Percentiles rank a stretch among this genome's conserved stretches.
phyloP scores from a whole-genome alignment of 30 jellyfish, hydroid and myxozoan species.

The Hydra vulgaris region DNA sequence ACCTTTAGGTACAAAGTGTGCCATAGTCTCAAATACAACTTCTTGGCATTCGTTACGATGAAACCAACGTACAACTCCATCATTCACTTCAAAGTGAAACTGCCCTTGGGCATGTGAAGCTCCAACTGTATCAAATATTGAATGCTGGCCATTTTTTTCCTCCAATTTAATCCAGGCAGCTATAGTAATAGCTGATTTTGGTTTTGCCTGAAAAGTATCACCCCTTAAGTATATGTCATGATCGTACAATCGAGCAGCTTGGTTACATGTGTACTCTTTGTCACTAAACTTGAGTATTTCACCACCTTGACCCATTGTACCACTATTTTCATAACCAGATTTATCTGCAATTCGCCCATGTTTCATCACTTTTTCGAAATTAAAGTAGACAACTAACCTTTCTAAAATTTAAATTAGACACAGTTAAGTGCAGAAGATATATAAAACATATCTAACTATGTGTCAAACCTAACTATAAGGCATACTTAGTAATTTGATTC shows the following conservation, averaged over 20 bases:
- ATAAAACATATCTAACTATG: not conserved
- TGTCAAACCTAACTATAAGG: too few species aligned
- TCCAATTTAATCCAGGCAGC: constrained; percentile 88
- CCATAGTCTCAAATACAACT: constrained; percentile 84
- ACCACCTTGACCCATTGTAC: constrained; percentile 70
- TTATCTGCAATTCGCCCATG: constrained; percentile 57
- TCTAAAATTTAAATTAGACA: constrained; percentile 25
- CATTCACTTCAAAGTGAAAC: constrained; percentile 80
- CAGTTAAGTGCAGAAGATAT: not conserved
- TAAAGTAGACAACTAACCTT: constrained; percentile 74
- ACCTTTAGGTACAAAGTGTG: constrained; percentile 84
- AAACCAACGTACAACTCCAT: constrained; percentile 83
- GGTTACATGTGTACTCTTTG: constrained; percentile 70
- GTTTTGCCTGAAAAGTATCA: constrained; percentile 84
- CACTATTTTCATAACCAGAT: constrained; percentile 87
- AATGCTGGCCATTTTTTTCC: constrained; percentile 62
- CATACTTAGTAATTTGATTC: too few species aligned
- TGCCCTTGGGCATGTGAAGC: constrained; percentile 70
- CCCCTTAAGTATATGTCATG: constrained; percentile 29
- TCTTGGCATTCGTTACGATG: constrained; percentile 67
- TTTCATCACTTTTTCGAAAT: constrained; percentile 71
- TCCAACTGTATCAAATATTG: constrained; percentile 89
- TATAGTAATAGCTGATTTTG: constrained; percentile 69
- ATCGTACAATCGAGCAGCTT: constrained; percentile 72
- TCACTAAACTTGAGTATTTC: constrained; percentile 65